Base-by-base conservation (phyloP, 1,140 invertebrate species). In the Philopotamus ludificatus region DNA sequence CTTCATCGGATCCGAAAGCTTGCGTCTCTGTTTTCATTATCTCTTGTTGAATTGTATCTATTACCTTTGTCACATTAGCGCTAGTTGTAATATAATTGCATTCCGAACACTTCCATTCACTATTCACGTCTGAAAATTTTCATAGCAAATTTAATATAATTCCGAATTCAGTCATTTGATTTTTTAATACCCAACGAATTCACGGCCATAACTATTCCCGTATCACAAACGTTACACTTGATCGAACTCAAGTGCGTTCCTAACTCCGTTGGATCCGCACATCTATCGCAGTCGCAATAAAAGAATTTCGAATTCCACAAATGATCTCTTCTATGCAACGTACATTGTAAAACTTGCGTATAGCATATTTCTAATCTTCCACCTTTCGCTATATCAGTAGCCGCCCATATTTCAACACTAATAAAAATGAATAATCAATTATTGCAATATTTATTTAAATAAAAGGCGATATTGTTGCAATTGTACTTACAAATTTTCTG, bases 271-370 rank as follows among this genome's bases (percentile, higher is more conserved):
- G 89, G 86, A 75, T 92, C 90, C 0, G 81, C 77, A 72, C 91
- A 94, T 49, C 91, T 82, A 16, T 76, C 65, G 70, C 91, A 93
- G 26, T 80, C 81, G 72, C 91, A 93, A 3, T 82, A 79, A 73
- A 94, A 94, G 74, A 89, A 88, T 78, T 93, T 92, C 18, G 88
- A 85, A 72, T 88, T 83, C 15, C 83, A 78, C 0, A 94, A 77
- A 72, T 86, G 84, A 65, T 86, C 82, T 44, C 90, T 82, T 4
- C 92, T 80, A 15, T 87, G 75, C 10, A 87, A 71, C 0, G 92
- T 93, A 1, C 90, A 88, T 64, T 87, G 83, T n/a, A 93, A 72
- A 0, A 87, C 86, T 72, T 91, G 86, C 0, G 90, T 89, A 70
- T 93, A 93, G 71, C 86, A 89, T 39, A 89, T 82, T 62, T 84